phyloP scores from a whole-genome alignment of 2,797 vertebrate genomes.

The Lepidocolaptes lacrymiger region DNA sequence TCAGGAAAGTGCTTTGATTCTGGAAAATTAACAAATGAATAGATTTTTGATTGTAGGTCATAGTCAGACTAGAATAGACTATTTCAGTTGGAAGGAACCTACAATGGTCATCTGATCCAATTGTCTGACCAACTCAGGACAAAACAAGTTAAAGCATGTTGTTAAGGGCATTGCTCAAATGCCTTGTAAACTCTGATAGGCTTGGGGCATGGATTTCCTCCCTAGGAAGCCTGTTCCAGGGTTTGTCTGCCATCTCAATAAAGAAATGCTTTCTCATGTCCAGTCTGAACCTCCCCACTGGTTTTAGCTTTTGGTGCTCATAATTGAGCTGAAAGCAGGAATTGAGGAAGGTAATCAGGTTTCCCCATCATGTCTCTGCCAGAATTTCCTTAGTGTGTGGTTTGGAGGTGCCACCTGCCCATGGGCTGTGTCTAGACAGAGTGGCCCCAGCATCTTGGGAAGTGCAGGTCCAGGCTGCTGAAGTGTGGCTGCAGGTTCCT shows the following conservation, averaged over 20 bases:
- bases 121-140: neutral
- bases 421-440: neutral
- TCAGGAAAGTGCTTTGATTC: neutral
- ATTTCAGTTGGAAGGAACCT: neutral
- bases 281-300: neutral
- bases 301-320: neutral
- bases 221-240: neutral
- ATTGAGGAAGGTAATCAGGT: neutral
- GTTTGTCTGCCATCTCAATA: neutral
- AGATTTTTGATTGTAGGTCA: neutral
- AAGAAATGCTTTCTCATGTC: neutral
- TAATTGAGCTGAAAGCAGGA: neutral
- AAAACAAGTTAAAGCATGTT: neutral
- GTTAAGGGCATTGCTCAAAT: neutral
- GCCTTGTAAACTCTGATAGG: neutral
- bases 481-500: neutral
- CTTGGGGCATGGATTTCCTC: rapidly evolving
- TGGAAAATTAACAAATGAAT: neutral
- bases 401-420: neutral
- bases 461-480: neutral
- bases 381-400: neutral
- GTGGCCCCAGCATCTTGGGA: rapidly evolving
- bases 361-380: neutral
- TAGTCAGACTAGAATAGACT: neutral
- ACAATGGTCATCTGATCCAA: neutral